Percentiles rank a stretch among this genome's conserved stretches.
Evolutionary conservation across 2,113 vertebrate genomes (phyloP).

Genomic region (Zosterops lateralis): DNA sequence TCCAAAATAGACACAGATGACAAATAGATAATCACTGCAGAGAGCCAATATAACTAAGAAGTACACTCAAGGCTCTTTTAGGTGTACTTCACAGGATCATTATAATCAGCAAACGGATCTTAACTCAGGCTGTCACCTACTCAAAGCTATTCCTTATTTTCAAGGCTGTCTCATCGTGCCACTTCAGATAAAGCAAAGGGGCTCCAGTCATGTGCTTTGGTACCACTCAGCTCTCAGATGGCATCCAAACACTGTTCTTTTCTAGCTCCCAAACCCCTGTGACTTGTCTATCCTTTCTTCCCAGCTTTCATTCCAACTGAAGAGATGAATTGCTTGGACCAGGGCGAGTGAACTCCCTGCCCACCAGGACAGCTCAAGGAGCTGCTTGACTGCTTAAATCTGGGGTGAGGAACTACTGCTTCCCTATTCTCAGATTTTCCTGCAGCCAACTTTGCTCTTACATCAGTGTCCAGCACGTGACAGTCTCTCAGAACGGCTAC

Average conservation of each 20-base stretch:
- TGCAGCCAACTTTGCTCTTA: not conserved
- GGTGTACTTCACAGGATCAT: constrained; percentile 70
- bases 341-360: accelerated
- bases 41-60: constrained; percentile 26
- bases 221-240: not conserved
- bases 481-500: not conserved
- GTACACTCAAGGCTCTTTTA: constrained; percentile 55
- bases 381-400: not conserved
- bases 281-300: not conserved
- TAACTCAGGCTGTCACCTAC: constrained; percentile 47
- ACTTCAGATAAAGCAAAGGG: constrained; percentile 33
- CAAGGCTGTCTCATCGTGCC: not conserved
- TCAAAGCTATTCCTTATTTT: constrained; percentile 66
- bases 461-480: accelerated
- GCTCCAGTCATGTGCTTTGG: constrained; percentile 30
- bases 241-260: not conserved
- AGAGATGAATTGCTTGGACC: not conserved
- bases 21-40: constrained; percentile 56
- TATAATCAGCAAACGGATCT: constrained; percentile 70
- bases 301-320: not conserved
- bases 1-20: constrained; percentile 68
- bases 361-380: not conserved
- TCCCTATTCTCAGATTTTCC: not conserved
- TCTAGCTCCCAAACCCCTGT: not conserved
- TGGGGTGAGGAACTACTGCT: not conserved